Evolutionary conservation across 2,113 vertebrate species (phyloP).

Genomic region (Rhodinocichla rosea): DNA sequence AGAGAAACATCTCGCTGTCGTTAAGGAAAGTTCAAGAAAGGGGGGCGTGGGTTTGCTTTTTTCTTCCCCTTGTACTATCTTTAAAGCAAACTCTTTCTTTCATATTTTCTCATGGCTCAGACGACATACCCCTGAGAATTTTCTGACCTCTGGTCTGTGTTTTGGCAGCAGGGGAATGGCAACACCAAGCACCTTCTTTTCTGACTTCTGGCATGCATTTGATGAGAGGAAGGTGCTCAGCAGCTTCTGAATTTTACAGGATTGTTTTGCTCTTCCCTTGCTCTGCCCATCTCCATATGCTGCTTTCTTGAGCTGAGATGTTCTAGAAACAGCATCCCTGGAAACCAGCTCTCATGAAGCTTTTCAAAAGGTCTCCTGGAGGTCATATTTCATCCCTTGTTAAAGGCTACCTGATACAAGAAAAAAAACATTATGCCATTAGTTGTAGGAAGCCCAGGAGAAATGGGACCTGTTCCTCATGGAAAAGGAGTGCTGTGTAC

Average conservation of each 20-base stretch:
- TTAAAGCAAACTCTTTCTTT: neutral
- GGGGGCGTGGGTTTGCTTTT: neutral
- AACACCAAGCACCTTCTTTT: neutral
- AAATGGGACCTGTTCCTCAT: neutral
- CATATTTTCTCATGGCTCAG: neutral
- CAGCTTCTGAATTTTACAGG: neutral
- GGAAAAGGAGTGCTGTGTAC: neutral
- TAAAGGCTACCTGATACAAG: neutral
- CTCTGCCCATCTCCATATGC: neutral
- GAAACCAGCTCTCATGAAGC: neutral
- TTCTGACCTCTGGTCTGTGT: neutral
- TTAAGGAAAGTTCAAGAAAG: conserved; percentile 3
- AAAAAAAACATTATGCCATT: neutral
- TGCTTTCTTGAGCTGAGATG: neutral
- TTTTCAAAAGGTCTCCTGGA: neutral
- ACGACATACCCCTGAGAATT: neutral
- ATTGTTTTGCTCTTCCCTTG: neutral
- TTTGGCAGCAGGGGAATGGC: neutral
- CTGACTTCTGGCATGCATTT: neutral
- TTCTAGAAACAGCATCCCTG: neutral
- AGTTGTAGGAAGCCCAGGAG: neutral
- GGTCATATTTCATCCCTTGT: neutral
- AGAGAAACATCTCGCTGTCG: neutral
- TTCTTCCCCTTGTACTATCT: neutral
- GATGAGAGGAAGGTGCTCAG: neutral